Percentiles rank a stretch among this genome's conserved stretches.
Conservation (phyloP, 1,140 invertebrate genomes). For the Habropoda laboriosa region DNA sequence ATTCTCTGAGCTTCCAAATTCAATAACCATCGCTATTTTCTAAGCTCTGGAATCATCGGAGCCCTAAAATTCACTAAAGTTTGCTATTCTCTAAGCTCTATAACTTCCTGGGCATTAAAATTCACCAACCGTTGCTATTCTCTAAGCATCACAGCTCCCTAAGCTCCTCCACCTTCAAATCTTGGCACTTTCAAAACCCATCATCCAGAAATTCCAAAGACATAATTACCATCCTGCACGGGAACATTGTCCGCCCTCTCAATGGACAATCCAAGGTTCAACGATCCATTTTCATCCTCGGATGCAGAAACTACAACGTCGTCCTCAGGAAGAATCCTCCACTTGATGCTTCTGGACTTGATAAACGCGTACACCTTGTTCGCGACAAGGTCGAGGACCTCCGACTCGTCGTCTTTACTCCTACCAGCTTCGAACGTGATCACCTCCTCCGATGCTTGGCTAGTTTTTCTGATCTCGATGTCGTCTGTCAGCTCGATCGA, state of each 20-base stretch:
- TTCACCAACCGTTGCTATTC: no score
- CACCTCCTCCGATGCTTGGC: slow-evolving; percentile 78
- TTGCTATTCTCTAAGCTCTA: no score
- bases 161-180: no score
- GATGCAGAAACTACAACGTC: slow-evolving; percentile 88
- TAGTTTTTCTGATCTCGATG: slow-evolving; percentile 89
- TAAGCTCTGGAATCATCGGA: no score
- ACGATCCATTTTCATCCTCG: slow-evolving; percentile 86
- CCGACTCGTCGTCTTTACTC: slow-evolving; percentile 85
- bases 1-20: no score
- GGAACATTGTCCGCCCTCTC: slow-evolving; percentile 82
- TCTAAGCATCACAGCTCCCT: no score
- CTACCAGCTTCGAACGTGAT: slow-evolving; percentile 76
- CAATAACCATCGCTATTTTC: no score
- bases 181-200: no score
- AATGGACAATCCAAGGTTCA: slow-evolving; percentile 88
- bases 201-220: neutral
- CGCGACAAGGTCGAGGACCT: slow-evolving; percentile 86
- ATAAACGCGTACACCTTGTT: slow-evolving; percentile 89
- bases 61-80: no score
- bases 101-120: no score
- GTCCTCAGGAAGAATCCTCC: slow-evolving; percentile 86
- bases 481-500: slow-evolving; percentile 88
- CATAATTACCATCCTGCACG: slow-evolving; percentile 76
- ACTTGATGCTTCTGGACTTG: slow-evolving; percentile 84